Percentiles rank a stretch among this genome's conserved stretches.
phyloP scores from a whole-genome alignment of 2,888 invertebrate genomes.

The Scaptomyza parva region DNA sequence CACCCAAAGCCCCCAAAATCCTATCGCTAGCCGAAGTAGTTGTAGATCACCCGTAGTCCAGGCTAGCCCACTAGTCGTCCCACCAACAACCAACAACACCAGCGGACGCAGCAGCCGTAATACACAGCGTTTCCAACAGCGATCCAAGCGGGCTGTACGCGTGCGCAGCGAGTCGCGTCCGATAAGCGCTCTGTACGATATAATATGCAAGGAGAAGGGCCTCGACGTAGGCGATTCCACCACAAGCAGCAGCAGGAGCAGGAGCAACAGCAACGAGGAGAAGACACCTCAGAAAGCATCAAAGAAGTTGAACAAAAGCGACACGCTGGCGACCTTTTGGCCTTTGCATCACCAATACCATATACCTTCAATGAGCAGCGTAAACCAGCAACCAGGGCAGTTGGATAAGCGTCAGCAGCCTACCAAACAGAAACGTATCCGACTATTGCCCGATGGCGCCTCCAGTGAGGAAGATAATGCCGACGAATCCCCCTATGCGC shows the following conservation, averaged over 20 bases:
- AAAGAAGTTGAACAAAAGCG: slow-evolving; percentile 42
- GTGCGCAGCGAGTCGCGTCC: slow-evolving; percentile 84
- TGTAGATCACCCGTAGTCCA: slow-evolving; percentile 56
- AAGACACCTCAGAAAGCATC: slow-evolving; percentile 1
- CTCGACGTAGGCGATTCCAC: slow-evolving; percentile 76
- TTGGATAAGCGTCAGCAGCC: slow-evolving; percentile 35
- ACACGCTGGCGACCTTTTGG: slow-evolving; percentile 76
- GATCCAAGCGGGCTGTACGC: slow-evolving; percentile 81
- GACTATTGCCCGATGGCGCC: slow-evolving; percentile 6
- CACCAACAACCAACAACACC: slow-evolving; percentile 8
- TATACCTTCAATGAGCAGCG: slow-evolving; percentile 48
- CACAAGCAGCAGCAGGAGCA: slow-evolving; percentile 40
- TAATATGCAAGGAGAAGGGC: slow-evolving; percentile 85
- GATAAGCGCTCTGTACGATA: slow-evolving; percentile 84
- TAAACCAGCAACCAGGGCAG: slow-evolving; percentile 26
- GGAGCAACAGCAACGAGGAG: slow-evolving; percentile 23
- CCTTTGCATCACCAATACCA: slow-evolving; percentile 62
- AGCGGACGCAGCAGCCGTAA: slow-evolving; percentile 74
- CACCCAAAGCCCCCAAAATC: slow-evolving; percentile 7
- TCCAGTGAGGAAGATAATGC: slow-evolving; percentile 25
- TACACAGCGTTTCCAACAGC: slow-evolving; percentile 80
- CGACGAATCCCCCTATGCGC: slow-evolving; percentile 31
- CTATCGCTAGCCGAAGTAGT: slow-evolving; percentile 30
- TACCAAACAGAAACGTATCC: slow-evolving; percentile 35
- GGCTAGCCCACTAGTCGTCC: slow-evolving; percentile 69